Conservation (phyloP, 2,113 vertebrate species). For the Todiramphus chloris region DNA sequence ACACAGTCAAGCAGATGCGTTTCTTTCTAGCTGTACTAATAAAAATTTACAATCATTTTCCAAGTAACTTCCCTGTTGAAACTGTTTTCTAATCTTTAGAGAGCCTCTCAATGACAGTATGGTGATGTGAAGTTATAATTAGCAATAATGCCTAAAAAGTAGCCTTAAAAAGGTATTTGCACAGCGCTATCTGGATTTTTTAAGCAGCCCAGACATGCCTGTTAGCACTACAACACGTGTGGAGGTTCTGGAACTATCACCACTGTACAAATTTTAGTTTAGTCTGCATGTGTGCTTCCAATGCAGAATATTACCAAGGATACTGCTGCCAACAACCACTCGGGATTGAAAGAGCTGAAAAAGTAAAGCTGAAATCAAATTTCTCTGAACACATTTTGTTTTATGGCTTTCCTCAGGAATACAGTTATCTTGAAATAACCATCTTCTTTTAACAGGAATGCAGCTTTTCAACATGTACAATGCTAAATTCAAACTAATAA, state of each 20-base stretch:
- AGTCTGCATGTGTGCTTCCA: background rate
- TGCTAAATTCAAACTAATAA: background rate
- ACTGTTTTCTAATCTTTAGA: background rate
- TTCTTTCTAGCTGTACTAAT: conserved; percentile 43
- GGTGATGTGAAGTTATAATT: background rate
- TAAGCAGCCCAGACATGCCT: background rate
- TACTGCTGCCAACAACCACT: background rate
- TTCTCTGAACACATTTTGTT: background rate
- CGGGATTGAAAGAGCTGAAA: background rate
- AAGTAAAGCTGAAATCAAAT: background rate
- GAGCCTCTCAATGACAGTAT: background rate
- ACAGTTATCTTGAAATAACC: background rate
- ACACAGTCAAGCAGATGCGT: background rate
- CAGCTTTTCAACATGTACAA: background rate
- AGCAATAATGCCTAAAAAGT: background rate
- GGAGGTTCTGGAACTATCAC: background rate
- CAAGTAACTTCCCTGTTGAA: conserved; percentile 11
- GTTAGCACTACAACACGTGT: background rate
- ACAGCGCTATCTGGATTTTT: background rate
- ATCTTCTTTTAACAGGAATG: background rate
- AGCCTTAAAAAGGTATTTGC: background rate
- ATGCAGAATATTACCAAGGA: background rate
- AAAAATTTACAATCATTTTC: conserved; percentile 43
- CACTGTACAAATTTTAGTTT: background rate
- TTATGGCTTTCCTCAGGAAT: background rate